phyloP scores from a whole-genome alignment of 92 coral and sea anemone species.

The Isaurus tuberculatus region DNA sequence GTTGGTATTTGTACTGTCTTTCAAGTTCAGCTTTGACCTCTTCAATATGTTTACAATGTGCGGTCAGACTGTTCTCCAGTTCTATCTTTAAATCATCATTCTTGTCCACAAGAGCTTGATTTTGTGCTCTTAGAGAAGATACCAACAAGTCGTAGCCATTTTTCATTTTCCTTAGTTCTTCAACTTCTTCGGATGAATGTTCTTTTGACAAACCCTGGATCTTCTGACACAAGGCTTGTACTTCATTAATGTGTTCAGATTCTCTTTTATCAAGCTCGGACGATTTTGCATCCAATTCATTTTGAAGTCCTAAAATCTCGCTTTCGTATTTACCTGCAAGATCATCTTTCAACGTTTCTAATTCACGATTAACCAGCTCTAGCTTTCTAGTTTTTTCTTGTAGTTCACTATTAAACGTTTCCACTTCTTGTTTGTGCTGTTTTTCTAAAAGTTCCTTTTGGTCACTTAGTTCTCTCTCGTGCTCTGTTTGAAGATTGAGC shows the following conservation, averaged over 20 bases:
- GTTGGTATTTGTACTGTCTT: slow-evolving; percentile 65
- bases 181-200: slow-evolving; percentile 18
- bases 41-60: slow-evolving; percentile 68
- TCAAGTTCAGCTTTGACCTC: slow-evolving; percentile 71
- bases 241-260: slow-evolving; percentile 55
- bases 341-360: slow-evolving; percentile 47
- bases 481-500: slow-evolving; percentile 78
- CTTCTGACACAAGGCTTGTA: slow-evolving; percentile 53
- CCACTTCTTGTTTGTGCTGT: slow-evolving; percentile 74
- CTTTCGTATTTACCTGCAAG: slow-evolving; percentile 53
- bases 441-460: slow-evolving; percentile 61
- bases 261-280: slow-evolving; percentile 61
- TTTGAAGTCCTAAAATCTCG: slow-evolving; percentile 55
- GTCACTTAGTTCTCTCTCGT: slow-evolving; percentile 64
- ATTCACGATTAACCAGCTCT: slow-evolving; percentile 58
- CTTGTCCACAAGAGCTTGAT: slow-evolving; percentile 67
- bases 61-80: slow-evolving; percentile 42
- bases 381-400: slow-evolving; percentile 63
- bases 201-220: slow-evolving; percentile 55
- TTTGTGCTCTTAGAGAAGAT: slow-evolving; percentile 71
- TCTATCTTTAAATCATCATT: slow-evolving; percentile 67
- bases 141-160: slow-evolving; percentile 62
- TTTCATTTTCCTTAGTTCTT: slow-evolving; percentile 45
- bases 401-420: slow-evolving; percentile 58
- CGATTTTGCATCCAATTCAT: slow-evolving; percentile 54